Evolutionary conservation across 2,113 vertebrate species (phyloP), one percentile per base, ranked within the genome.

Genomic region (Nothobranchius furzeri): DNA sequence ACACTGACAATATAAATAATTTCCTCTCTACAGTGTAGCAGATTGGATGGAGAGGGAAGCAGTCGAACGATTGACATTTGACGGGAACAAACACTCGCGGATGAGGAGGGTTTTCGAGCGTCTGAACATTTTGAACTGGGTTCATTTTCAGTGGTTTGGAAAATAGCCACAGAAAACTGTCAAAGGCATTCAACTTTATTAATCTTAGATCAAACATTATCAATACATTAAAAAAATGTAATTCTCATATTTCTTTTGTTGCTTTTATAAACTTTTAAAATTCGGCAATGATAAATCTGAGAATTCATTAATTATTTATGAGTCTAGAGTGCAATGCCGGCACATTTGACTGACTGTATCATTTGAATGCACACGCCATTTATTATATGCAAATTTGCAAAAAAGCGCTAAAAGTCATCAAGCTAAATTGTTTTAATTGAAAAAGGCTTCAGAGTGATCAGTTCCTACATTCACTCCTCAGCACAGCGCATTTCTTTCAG

Each of bases 1-100:
- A 87, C 85, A 85, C 63, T 73, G 68, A 78, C 75, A 60, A 85
- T 79, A 81, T 83, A 84, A 87, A 88, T 87, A 69, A 85, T 76
- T 78, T 85, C 65, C 78, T 87, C 59, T 63, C 60, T 57, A 64
- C 60, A 75, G 74, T 60, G 65, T 56, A 73, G 60, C 60, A 42
- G 40, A 72, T 64, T 10, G 11, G 36, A 73, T 60, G 74, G 60
- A 24, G 0, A 76, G 62, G 45, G 36, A 54, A 55, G 78, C 3
- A 42, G 49, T 35, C 58, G 51, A 79, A 73, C 59, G 70, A 71
- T 72, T 58, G 60, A 17, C 37, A 12, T 69, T 65, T 64, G 49
- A 62, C 20, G 52, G 37, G 14, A 50, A 0, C 4, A 48, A 8
- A 2, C 35, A 59, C 12, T 48, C 7, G 43, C 58, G 48, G 60